phyloP scores from a whole-genome alignment of 2,888 invertebrate genomes.

The Danaus chrysippus region DNA sequence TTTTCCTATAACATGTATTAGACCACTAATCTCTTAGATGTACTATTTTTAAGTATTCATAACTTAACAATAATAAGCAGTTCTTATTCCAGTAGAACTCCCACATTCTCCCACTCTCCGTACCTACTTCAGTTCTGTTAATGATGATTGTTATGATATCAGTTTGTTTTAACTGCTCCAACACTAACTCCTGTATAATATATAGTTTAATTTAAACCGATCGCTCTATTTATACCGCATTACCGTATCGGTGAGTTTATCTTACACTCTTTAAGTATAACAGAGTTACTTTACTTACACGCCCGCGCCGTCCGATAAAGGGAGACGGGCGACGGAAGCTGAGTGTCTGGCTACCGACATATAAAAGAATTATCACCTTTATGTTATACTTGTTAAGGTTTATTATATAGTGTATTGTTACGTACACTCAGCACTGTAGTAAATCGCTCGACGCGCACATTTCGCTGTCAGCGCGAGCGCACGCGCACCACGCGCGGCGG shows the following conservation, averaged over 20 bases:
- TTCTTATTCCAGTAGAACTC: too few relatives aligned
- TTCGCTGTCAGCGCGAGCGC: constrained; percentile 52
- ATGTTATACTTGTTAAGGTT: constrained; percentile 12
- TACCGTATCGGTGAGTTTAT: background rate
- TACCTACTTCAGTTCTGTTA: too few relatives aligned
- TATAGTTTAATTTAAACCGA: too few relatives aligned
- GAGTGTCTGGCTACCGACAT: constrained; percentile 15
- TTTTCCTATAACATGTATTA: too few relatives aligned
- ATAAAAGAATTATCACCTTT: constrained; percentile 12
- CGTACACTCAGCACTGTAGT: constrained; percentile 34
- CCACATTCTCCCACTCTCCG: too few relatives aligned
- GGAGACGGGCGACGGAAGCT: constrained; percentile 17
- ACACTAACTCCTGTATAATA: too few relatives aligned
- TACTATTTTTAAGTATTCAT: too few relatives aligned
- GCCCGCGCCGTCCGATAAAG: background rate
- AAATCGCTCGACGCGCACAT: constrained; percentile 61
- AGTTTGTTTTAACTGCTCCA: too few relatives aligned
- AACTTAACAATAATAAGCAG: too few relatives aligned
- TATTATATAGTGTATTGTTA: constrained; percentile 2
- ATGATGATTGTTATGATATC: too few relatives aligned
- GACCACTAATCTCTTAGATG: too few relatives aligned
- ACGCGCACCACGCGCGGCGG: constrained; percentile 34
- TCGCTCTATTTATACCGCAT: background rate
- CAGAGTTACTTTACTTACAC: constrained; percentile 7
- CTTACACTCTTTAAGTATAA: background rate